phyloP scores from a whole-genome alignment of 2,888 invertebrate species.

The Crematogaster levior region DNA sequence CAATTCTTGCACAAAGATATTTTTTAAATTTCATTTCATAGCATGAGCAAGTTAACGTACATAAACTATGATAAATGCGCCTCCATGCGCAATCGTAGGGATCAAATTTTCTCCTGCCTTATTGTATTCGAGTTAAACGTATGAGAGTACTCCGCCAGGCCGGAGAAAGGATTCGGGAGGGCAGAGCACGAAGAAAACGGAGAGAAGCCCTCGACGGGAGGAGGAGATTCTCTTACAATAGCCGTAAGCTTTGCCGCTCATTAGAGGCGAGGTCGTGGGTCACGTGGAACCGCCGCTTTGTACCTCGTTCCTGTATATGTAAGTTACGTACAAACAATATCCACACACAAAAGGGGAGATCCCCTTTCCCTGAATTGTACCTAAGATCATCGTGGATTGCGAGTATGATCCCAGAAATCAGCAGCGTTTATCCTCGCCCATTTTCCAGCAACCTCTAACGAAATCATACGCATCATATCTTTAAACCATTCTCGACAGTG shows the following conservation, averaged over 20 bases:
- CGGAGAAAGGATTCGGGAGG: conserved; percentile 48
- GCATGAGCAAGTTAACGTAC: conserved; percentile 9
- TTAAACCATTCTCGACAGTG: neutral
- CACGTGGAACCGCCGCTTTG: conserved; percentile 77
- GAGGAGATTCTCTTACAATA: conserved; percentile 76
- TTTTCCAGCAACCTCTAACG: neutral
- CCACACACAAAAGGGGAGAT: conserved; percentile 71
- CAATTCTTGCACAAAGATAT: neutral
- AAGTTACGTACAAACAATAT: conserved; percentile 76
- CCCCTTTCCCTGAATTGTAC: conserved; percentile 50
- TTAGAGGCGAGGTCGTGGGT: conserved; percentile 81
- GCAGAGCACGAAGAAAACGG: conserved; percentile 48
- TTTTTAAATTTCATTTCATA: neutral
- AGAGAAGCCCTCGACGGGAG: conserved; percentile 47
- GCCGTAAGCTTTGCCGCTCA: conserved; percentile 81
- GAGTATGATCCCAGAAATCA: conserved; percentile 62
- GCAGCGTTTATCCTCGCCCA: conserved; percentile 58
- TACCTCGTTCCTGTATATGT: conserved; percentile 69
- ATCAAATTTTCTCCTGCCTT: conserved; percentile 23
- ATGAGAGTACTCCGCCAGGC: conserved; percentile 5
- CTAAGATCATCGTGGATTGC: conserved; percentile 26
- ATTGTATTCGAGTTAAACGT: conserved; percentile 51
- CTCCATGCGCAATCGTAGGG: neutral
- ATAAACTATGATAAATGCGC: conserved; percentile 29
- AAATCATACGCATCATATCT: neutral